Evolutionary conservation across 2,797 vertebrate genomes (phyloP), one percentile per base, ranked within the genome.

Genomic region (Poecile montanus): DNA sequence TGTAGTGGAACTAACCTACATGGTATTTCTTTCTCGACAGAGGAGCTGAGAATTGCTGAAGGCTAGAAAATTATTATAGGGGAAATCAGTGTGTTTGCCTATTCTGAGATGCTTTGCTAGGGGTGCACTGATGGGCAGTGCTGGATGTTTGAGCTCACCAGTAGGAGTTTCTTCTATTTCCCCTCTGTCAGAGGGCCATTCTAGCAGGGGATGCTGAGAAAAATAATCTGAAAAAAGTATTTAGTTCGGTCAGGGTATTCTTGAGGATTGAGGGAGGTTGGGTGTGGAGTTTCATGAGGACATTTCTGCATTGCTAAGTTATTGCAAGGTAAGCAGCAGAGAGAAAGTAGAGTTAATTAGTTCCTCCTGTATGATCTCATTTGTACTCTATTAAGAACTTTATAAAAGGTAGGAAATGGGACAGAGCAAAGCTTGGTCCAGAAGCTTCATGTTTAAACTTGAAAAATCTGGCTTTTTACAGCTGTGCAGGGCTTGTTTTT

Each of bases 261-360:
- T 38, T 38, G 8, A 72, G 36, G 34, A 36, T 27, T 45, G 54
- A 81, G 38, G 13, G 45, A 73, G 32, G 11, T 36, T 68, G 76
- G 13, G 8, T 56, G 89, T 88, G 0, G 2, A 68, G 67, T 76
- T 57, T 87, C 78, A 22, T 42, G 67, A 94, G 51, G 23, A 53
- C 25, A 6, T 91, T 89, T 85, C 79, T 82, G 3, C 6, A 2
- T 67, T 42, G 57, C 22, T 44, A 27, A 79, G 27, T 82, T 91
- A 63, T 34, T 85, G 88, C 88, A 82, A 86, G 50, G 80, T 82
- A 84, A 77, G 63, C 42, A 81, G 40, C 3, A 4, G 53, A 67
- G 56, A 53, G 76, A 92, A 81, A 74, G 84, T 83, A 58, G 85
- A 85, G 60, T 65, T 93, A 90, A 88, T 85, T 84, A 88, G 36